Evolutionary conservation across 2,113 vertebrate genomes (phyloP), one percentile per base, ranked within the genome.

Genomic region (Siniperca knerii): DNA sequence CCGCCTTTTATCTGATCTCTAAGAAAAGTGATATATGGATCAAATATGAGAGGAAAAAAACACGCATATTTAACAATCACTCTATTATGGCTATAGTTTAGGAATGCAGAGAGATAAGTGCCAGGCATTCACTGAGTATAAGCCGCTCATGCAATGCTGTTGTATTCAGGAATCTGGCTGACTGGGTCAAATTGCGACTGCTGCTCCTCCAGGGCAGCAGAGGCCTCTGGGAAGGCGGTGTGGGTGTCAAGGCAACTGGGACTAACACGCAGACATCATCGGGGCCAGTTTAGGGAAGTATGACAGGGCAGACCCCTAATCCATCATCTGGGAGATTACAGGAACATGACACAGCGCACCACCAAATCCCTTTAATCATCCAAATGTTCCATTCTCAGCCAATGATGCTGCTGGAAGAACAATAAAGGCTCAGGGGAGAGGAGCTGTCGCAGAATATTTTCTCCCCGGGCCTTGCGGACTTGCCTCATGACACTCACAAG

Each of bases 281-380:
- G 13, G 66, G 68, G 70, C 81, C 85, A 93, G 93, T 93, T 94
- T 94, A 94, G 82, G 81, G 57, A 52, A 85, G 65, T 79, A 85
- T 90, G 88, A 93, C 90, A 91, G 78, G 79, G 85, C 72, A 84
- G 75, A 93, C 84, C 77, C 87, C 75, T 92, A 92, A 95, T 95
- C 92, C 93, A 87, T 93, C 91, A 93, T 94, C 89, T 94, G 90
- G 81, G 86, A 93, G 94, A 92, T 92, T 93, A 93, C 78, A 75
- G 87, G 77, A 92, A 94, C 92, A 93, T 94, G 94, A 92, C 93
- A 92, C 90, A 90, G 90, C 62, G 54, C 77, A n/a, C 84, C 81
- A 86, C 77, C 84, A 91, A 93, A 95, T 93, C 94, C 90, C 78
- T 95, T 94, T 93, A 94, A 93, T 94, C 93, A 94, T 89, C 89